phyloP scores from a whole-genome alignment of 2,797 vertebrate genomes.

The Falco columbarius region DNA sequence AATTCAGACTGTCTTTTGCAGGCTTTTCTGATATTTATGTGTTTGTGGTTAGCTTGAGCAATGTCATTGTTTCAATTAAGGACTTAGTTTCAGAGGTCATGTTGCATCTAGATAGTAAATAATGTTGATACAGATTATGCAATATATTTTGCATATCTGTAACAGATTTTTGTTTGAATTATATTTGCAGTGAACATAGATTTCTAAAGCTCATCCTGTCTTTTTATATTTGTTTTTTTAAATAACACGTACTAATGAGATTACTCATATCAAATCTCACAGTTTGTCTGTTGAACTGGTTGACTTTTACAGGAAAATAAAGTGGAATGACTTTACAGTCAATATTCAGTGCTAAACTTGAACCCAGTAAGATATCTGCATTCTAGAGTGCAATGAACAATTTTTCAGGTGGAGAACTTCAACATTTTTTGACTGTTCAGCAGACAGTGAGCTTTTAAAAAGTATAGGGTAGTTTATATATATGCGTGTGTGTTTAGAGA shows the following conservation, averaged over 20 bases:
- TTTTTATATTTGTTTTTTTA: not conserved
- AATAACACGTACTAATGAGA: not conserved
- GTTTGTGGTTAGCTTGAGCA: not conserved
- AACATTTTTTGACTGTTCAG: not conserved
- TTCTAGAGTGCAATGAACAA: not conserved
- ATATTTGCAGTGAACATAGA: not conserved
- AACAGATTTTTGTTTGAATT: not conserved
- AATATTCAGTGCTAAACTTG: not conserved
- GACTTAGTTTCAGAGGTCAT: not conserved
- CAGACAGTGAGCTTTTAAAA: not conserved
- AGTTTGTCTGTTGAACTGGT: not conserved
- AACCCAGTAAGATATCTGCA: not conserved
- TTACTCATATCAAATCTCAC: not conserved
- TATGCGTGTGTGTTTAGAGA: not conserved
- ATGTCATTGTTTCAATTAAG: not conserved
- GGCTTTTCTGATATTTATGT: not conserved
- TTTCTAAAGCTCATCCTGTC: not conserved
- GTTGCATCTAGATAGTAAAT: not conserved
- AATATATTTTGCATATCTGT: not conserved
- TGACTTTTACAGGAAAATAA: not conserved
- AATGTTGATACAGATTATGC: not conserved
- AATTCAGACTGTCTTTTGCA: not conserved
- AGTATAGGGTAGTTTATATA: not conserved
- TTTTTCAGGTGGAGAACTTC: not conserved
- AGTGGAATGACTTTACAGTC: not conserved